phyloP scores from a whole-genome alignment of 2,797 vertebrate species.

The Schizopygopsis pylzovi region DNA sequence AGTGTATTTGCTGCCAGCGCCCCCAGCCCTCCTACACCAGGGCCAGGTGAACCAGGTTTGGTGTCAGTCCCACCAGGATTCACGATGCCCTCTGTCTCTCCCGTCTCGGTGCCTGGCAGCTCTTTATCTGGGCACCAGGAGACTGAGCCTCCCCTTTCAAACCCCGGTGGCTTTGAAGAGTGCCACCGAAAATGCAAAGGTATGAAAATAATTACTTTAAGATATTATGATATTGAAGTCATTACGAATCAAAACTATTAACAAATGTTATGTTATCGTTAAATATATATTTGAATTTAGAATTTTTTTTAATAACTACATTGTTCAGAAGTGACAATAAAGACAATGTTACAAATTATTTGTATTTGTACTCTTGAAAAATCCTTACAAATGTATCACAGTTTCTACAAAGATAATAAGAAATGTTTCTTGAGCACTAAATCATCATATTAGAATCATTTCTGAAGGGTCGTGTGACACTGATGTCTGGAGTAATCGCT shows the following conservation, averaged over 20 bases:
- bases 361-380: too few relatives aligned
- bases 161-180: constrained; percentile 90
- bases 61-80: constrained; percentile 85
- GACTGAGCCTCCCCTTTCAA: constrained; percentile 74
- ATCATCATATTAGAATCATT: not conserved
- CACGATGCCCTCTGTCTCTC: constrained; percentile 81
- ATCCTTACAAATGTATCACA: not conserved
- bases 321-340: too few relatives aligned
- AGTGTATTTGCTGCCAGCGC: constrained; percentile 87
- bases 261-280: not conserved
- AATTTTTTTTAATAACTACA: too few relatives aligned
- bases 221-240: not conserved
- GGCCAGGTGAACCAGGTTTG: constrained; percentile 73
- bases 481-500: not conserved
- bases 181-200: constrained; percentile 93
- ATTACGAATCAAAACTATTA: not conserved
- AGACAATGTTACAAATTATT: too few relatives aligned
- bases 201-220: constrained; percentile 59
- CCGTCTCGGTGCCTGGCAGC: constrained; percentile 58
- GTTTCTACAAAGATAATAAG: not conserved
- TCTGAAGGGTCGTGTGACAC: not conserved
- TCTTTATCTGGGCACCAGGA: constrained; percentile 52
- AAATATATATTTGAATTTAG: too few relatives aligned
- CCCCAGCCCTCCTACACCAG: constrained; percentile 67
- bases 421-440: not conserved